Base-by-base conservation (phyloP, 2,888 invertebrate genomes). In the Himalopsyche kuldschensis region DNA sequence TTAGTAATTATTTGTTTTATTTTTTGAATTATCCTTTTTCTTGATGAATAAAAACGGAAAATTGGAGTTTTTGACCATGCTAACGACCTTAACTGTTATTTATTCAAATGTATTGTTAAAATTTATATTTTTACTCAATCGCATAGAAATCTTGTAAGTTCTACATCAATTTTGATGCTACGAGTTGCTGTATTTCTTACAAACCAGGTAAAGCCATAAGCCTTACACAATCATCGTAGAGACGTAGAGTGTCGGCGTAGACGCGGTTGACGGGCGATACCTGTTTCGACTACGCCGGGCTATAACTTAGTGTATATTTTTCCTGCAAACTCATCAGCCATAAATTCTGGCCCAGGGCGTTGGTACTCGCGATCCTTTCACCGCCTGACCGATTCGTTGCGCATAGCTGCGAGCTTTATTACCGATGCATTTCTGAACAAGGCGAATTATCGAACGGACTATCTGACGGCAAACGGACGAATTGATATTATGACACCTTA, bases 371-470 rank as follows among this genome's bases (percentile, higher is more conserved):
- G 6, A 46, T 69, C 30, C 20, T 15, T 79, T 27, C 69, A 69
- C 79, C 69, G 46, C 47, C 69, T 75, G 35, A 55, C 55, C 15
- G 55, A 20, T 20, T 55, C 55, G 15, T 55, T 24, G 55, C 20
- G 55, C 55, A 5, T 20, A 24, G 41, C 75, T 69, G 69, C 75
- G 75, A 35, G 75, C 82, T 79, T 79, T 83, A 79, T 75, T 83
- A 75, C 83, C 41, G 76, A 75, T 79, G 79, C 55, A 83, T 83
- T 83, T 75, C 80, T 79, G 35, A 83, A 55, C 83, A 80, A 83
- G 75, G 76, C 79, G 48, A 79, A 79, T 78, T 63, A 82, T 78
- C 35, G 63, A 79, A 20, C 35, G 35, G 35, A 1, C 8, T 35
- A 35, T 3, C 15, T 15, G 11, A 41, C 11, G 41, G 41, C 15